These are phyloP conservation scores for Prunella strophiata DNA, from an alignment of 2,797 vertebrate species.

Conservation along the genomic window DNA sequence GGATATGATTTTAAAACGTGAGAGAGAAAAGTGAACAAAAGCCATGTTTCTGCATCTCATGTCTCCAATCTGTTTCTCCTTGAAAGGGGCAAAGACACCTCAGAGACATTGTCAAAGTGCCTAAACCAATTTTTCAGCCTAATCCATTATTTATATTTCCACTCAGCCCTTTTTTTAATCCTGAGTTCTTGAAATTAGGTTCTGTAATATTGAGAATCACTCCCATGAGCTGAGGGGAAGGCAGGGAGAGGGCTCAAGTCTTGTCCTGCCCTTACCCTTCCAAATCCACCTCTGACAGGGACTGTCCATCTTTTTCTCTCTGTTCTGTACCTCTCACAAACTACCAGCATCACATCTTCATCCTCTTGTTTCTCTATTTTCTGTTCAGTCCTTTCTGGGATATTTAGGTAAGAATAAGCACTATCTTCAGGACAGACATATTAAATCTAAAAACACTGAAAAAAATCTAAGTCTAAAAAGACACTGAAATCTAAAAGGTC, in stretches of 20 bases:
- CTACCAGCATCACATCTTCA: background rate
- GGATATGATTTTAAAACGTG: constrained; percentile 7
- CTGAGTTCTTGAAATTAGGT: background rate
- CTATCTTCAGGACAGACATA: background rate
- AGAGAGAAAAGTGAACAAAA: constrained; percentile 44
- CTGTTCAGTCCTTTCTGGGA: background rate
- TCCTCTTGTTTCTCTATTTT: background rate
- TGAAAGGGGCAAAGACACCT: constrained; percentile 33
- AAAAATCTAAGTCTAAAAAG: too few relatives aligned
- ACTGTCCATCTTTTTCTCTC: background rate
- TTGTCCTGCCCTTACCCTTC: background rate
- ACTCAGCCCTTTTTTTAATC: background rate
- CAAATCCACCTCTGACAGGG: background rate
- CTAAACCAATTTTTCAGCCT: constrained; percentile 33
- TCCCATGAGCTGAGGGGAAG: background rate
- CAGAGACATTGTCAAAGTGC: background rate
- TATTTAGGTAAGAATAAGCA: background rate
- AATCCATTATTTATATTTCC: constrained; percentile 32
- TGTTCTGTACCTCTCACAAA: background rate
- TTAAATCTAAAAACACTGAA: too few relatives aligned
- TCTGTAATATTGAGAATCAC: background rate
- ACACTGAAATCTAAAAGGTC: background rate
- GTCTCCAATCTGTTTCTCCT: constrained; percentile 22
- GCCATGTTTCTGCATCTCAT: background rate
- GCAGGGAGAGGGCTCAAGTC: background rate